Evolutionary conservation across 2,113 vertebrate species (phyloP), one percentile per base, ranked within the genome.

Genomic region (Phalacrocorax carbo): DNA sequence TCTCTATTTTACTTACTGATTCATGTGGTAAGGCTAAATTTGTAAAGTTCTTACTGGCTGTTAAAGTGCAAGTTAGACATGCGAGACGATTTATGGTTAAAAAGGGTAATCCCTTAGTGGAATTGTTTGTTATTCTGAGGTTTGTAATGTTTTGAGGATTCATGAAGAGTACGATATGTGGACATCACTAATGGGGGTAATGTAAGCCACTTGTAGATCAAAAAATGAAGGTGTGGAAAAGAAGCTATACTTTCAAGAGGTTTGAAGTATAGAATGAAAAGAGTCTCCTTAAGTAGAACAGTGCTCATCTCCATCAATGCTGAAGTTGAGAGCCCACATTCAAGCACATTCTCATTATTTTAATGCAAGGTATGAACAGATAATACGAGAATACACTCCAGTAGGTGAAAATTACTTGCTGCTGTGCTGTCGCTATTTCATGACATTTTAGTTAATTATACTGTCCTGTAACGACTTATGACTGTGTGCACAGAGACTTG

Each of bases 361-460:
- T 72, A 94, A 80, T 80, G 21, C 21, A 93, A n/a, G 15, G 76
- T 94, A n/a, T 58, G 83, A 91, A 58, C 65, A 61, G 69, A 38
- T 61, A 94, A 55, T 79, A 82, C 76, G 11, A 85, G 77, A 54
- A 79, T 75, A 38, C 40, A 51, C 54, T 85, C 22, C 27, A 58
- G 54, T 26, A 85, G 91, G 71, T 95, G 84, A 79, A 93, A 93
- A 97, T 97, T 84, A 79, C 89, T 93, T 95, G 65, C 65, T 87
- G 38, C 83, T 66, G 36, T 94, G 40, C 68, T 77, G 73, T 88
- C 0, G 0, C 40, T 79, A 21, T 79, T 96, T 91, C 36, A 15
- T 94, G 93, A 85, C 30, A 66, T 87, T 96, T 96, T 87, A 52
- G 76, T 95, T 97, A 95, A 94, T 94, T 94, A 73, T 76, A 26